Conservation (phyloP, 2,888 invertebrate genomes). For the Aleiodes leptofemur region DNA sequence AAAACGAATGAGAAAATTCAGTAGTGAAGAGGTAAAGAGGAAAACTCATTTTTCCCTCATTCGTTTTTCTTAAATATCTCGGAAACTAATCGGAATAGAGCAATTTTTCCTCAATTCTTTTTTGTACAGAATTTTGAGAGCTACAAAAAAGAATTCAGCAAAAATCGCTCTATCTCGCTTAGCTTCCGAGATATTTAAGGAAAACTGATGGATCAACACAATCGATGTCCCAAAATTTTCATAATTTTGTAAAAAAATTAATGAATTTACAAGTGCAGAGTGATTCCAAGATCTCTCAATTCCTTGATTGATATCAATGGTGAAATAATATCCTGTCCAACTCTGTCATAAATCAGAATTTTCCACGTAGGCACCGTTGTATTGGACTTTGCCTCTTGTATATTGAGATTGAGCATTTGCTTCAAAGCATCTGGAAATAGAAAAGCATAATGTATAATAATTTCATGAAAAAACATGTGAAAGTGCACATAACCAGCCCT, state of each 20-base stretch:
- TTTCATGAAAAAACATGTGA: background rate
- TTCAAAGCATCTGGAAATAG: slow-evolving; percentile 87
- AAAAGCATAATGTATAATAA: background rate
- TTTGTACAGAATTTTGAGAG: too few species aligned
- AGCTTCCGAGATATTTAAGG: too few species aligned
- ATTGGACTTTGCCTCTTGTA: slow-evolving; percentile 84
- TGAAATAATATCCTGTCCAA: slow-evolving; percentile 98
- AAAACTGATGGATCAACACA: too few species aligned
- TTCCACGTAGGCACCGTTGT: slow-evolving; percentile 96
- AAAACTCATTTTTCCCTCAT: too few species aligned
- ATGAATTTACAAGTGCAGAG: slow-evolving; percentile 92
- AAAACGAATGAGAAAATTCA: too few species aligned
- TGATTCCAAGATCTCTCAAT: slow-evolving; percentile 95
- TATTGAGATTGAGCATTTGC: slow-evolving; percentile 96
- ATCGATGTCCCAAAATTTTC: too few species aligned
- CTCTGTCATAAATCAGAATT: slow-evolving; percentile 95
- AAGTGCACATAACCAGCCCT: slow-evolving; percentile 37
- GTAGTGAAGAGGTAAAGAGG: too few species aligned
- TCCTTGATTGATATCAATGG: slow-evolving; percentile 97
- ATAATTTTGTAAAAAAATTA: background rate
- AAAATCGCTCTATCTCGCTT: too few species aligned
- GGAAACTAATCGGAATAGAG: too few species aligned
- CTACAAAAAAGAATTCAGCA: too few species aligned
- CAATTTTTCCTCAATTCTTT: too few species aligned
- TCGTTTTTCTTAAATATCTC: too few species aligned